Conservation (phyloP, 2,797 vertebrate species). For the Phataginus tetradactyla region DNA sequence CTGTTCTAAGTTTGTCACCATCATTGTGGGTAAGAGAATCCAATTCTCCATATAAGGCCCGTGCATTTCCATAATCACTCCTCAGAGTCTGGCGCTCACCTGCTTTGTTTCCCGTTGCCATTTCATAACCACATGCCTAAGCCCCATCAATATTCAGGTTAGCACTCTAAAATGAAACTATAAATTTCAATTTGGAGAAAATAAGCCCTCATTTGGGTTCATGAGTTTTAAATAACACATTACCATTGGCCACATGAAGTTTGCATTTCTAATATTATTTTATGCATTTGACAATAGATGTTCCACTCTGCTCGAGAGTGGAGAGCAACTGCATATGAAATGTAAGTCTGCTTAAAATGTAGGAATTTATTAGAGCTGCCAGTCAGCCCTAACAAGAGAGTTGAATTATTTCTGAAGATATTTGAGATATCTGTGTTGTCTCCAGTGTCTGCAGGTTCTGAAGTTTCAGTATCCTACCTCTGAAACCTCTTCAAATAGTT, state of each 20-base stretch:
- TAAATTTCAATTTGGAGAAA: conserved; percentile 93
- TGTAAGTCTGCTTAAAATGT: conserved; percentile 88
- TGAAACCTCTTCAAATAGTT: conserved; percentile 73
- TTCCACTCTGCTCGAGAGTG: conserved; percentile 85
- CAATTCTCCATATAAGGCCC: conserved; percentile 67
- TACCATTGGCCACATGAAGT: conserved; percentile 87
- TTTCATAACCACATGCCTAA: conserved; percentile 83
- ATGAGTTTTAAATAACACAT: conserved; percentile 94
- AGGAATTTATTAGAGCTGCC: conserved; percentile 90
- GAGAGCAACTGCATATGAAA: conserved; percentile 86
- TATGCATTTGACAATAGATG: conserved; percentile 89
- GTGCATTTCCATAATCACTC: conserved; percentile 84
- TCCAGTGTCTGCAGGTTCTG: conserved; percentile 79
- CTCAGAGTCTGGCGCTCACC: conserved; percentile 80
- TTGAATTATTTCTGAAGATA: conserved; percentile 88
- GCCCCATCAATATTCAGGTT: conserved; percentile 90
- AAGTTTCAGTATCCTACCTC: conserved; percentile 71
- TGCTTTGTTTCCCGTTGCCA: conserved; percentile 83
- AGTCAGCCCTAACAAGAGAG: conserved; percentile 86
- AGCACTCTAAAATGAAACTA: conserved; percentile 89
- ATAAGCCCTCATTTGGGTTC: conserved; percentile 90
- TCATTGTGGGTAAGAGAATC: conserved; percentile 72
- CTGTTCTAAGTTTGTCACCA: conserved; percentile 60
- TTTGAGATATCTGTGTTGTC: conserved; percentile 82
- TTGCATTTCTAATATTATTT: conserved; percentile 90